Evolutionary conservation across 2,797 vertebrate species (phyloP).

Genomic region (Molossus alvarezi): DNA sequence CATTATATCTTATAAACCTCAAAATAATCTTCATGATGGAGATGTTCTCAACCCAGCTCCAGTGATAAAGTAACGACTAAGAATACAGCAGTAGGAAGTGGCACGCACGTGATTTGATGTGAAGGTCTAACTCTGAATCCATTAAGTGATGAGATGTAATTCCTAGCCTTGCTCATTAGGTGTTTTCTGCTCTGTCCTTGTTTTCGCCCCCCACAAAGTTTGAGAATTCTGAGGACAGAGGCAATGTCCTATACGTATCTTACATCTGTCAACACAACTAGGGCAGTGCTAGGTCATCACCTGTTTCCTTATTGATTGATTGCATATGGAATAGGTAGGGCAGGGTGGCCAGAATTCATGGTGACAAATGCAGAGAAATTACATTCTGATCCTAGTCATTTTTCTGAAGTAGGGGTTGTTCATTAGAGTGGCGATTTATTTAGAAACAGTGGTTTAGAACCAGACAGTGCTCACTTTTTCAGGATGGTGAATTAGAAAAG

Average conservation of each 20-base stretch:
- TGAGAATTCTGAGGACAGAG: constrained; percentile 12
- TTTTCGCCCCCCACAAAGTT: constrained; percentile 37
- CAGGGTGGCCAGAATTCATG: not conserved
- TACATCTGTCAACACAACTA: not conserved
- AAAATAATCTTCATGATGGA: constrained; percentile 35
- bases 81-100: not conserved
- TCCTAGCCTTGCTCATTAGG: constrained; percentile 4
- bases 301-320: not conserved
- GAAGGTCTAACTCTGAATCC: not conserved
- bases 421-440: not conserved
- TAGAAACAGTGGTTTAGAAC: not conserved
- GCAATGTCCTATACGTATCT: not conserved
- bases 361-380: constrained; percentile 16
- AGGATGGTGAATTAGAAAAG: constrained; percentile 46
- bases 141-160: not conserved
- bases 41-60: constrained; percentile 47
- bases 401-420: constrained; percentile 11
- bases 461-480: constrained; percentile 24
- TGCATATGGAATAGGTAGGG: not conserved
- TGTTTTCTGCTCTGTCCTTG: constrained; percentile 21
- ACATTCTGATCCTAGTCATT: constrained; percentile 28
- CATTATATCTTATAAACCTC: constrained; percentile 26
- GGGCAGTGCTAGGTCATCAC: not conserved
- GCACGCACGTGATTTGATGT: not conserved
- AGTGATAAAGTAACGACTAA: not conserved